Percentiles rank a stretch among this genome's conserved stretches.
phyloP scores from a whole-genome alignment of 1,140 invertebrate species.

The Acyrthosiphon pisum region DNA sequence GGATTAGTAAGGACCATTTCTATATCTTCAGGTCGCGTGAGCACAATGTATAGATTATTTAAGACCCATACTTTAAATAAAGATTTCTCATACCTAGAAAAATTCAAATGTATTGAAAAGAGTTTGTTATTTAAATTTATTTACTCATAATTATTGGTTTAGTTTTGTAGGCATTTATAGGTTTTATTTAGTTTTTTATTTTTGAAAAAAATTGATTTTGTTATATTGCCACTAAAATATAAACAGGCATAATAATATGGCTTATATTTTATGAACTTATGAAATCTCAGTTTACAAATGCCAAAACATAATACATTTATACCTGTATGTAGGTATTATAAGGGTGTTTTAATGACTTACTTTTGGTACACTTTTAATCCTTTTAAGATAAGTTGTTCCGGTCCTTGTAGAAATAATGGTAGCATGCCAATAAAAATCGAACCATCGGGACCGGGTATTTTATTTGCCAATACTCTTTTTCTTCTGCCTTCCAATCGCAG shows the following conservation, averaged over 20 bases:
- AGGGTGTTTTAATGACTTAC: background rate
- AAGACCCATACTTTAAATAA: conserved; percentile 52
- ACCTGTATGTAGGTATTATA: too few relatives aligned
- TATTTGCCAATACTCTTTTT: conserved; percentile 12
- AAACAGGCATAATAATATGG: too few relatives aligned
- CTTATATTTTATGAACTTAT: too few relatives aligned
- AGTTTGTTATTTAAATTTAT: background rate
- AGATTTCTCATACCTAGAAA: conserved; percentile 29
- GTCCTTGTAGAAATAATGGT: conserved; percentile 2
- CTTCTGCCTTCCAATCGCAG: background rate
- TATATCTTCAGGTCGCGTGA: conserved; percentile 54
- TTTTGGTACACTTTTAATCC: background rate
- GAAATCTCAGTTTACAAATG: background rate
- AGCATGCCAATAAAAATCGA: background rate
- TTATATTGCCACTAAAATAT: background rate
- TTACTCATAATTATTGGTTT: background rate
- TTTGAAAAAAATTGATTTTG: background rate
- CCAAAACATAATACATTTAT: background rate
- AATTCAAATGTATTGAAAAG: background rate
- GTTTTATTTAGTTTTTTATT: too few relatives aligned
- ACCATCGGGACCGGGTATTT: conserved; percentile 37
- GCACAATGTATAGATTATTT: conserved; percentile 45
- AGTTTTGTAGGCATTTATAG: too few relatives aligned
- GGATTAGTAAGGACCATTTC: conserved; percentile 37
- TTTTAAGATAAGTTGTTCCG: background rate